Base-by-base conservation (phyloP, 2,797 vertebrate species). In the Luscinia megarhynchos region DNA sequence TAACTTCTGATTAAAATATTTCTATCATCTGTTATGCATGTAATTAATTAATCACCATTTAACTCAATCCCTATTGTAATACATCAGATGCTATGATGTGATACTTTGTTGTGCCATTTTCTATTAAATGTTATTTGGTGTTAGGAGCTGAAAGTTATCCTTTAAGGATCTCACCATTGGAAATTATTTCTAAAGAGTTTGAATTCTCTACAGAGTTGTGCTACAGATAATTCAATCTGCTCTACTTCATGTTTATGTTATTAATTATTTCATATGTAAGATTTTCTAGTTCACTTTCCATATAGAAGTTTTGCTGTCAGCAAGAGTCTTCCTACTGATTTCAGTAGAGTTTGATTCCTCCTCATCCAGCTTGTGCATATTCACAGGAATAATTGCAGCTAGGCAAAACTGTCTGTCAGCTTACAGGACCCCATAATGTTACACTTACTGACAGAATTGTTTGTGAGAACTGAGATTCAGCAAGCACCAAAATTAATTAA, bases 1-100 rank as follows among this genome's bases (percentile, higher is more conserved):
- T 87, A 82, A 81, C 19, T 81, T 92, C 55, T 87, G 79, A 87
- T 89, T 84, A 87, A 36, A 84, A 86, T 73, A 94, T 36, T 78
- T 18, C 29, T 93, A 86, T 91, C 6, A 70, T 80, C 51, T 89
- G n/a, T 87, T 83, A 80, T n/a, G 45, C 66, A 75, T 84, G 23
- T 73, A 92, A 95, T 89, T 89, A 92, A 93, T 89, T 92, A 91
- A 91, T 78, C 51, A 84, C 19, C 29, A 63, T 78, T 92, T 93
- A 95, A 87, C 95, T 95, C 7, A 50, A 80, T 87, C 91, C 12
- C 17, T 81, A 57, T 84, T 94, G n/a, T 93, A 91, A 80, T 66
- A 75, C 17, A 75, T 75, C 59, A 81, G 54, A 87, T 93, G 13
- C 1, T 87, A 78, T 59, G 68, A 59, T 55, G 15, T 69, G 46